phyloP scores from a whole-genome alignment of 2,797 vertebrate genomes.

The Aeoliscus strigatus region DNA sequence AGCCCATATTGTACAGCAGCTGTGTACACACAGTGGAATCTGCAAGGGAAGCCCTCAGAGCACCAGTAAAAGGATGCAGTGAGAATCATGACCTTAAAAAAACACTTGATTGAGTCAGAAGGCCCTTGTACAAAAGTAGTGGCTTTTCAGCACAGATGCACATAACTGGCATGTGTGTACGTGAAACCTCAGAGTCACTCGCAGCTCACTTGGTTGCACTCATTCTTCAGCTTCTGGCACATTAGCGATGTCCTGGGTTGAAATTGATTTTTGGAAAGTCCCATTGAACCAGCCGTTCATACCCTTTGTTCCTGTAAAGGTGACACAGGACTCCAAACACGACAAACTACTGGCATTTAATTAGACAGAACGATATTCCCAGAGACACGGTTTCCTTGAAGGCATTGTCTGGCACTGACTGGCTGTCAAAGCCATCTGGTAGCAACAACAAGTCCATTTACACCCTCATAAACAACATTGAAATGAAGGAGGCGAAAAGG shows the following conservation, averaged over 20 bases:
- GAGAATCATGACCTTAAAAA: constrained; percentile 38
- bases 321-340: constrained; percentile 13
- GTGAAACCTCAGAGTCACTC: constrained; percentile 48
- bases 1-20: constrained; percentile 70
- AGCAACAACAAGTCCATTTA: neutral
- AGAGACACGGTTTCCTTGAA: constrained; percentile 6
- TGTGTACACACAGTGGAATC: constrained; percentile 77
- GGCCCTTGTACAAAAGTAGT: constrained; percentile 53
- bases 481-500: neutral
- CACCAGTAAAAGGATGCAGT: constrained; percentile 49
- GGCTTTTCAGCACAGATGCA: constrained; percentile 62
- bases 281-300: constrained; percentile 7
- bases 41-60: constrained; percentile 66
- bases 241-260: constrained; percentile 23
- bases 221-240: constrained; percentile 43
- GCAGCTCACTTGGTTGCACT: constrained; percentile 39
- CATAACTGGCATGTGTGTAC: constrained; percentile 54
- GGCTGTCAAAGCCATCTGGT: constrained; percentile 11
- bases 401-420: neutral
- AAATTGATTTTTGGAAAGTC: constrained; percentile 26
- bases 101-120: constrained; percentile 51
- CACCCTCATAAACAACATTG: neutral
- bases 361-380: constrained; percentile 11
- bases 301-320: constrained; percentile 9
- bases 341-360: constrained; percentile 8